Percentiles rank a stretch among this genome's conserved stretches.
Conservation (phyloP, 2,888 invertebrate species). For the Gryllus longicercus region DNA sequence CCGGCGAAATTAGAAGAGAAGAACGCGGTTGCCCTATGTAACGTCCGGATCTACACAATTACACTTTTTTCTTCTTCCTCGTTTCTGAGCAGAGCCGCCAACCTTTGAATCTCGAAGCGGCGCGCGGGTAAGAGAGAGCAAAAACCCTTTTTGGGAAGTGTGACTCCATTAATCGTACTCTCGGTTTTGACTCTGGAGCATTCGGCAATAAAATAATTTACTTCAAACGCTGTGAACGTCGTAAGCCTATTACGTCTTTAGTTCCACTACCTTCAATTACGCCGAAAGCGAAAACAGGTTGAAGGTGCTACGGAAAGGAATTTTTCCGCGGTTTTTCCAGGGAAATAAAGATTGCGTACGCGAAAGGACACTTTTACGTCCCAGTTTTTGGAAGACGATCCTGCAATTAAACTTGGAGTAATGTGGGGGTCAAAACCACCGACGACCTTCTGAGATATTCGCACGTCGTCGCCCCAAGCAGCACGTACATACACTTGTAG, state of each 20-base stretch:
- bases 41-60: too few relatives aligned
- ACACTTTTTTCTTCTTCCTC: too few relatives aligned
- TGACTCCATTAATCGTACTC: not conserved
- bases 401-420: too few relatives aligned
- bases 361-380: too few relatives aligned
- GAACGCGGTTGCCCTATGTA: too few relatives aligned
- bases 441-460: too few relatives aligned
- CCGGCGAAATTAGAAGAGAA: too few relatives aligned
- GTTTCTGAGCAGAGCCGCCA: not conserved
- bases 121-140: not conserved
- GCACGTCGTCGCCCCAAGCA: too few relatives aligned
- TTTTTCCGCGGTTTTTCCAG: not conserved
- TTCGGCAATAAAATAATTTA: not conserved
- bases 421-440: too few relatives aligned
- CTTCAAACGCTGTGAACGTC: not conserved
- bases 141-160: not conserved
- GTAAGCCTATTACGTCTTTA: not conserved
- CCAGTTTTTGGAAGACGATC: too few relatives aligned
- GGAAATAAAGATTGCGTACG: not conserved
- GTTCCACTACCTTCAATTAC: not conserved
- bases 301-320: not conserved
- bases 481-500: too few relatives aligned
- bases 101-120: not conserved
- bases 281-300: not conserved
- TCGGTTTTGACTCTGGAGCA: not conserved